These are phyloP conservation scores for Limnephilus rhombicus DNA, from an alignment of 2,888 invertebrate genomes.

Conservation along the genomic window DNA sequence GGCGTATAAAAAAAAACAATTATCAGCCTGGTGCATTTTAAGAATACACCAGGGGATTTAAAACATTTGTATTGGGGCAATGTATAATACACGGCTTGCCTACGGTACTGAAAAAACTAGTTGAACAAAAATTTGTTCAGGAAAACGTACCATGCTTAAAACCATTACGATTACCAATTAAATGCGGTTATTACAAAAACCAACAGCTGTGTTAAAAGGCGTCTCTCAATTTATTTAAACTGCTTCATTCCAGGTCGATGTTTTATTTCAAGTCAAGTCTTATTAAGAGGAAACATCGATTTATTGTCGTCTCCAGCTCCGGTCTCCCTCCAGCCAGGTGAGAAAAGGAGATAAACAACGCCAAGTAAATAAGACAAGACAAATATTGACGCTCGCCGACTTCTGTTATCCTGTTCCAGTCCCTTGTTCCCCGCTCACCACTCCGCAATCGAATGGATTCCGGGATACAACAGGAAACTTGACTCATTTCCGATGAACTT, in stretches of 20 bases:
- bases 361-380: neutral
- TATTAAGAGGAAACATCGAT: neutral
- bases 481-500: conserved; percentile 12
- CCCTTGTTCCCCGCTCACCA: neutral
- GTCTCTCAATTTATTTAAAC: neutral
- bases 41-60: too few species aligned
- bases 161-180: too few species aligned
- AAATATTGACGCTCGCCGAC: neutral
- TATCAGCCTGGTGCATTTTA: too few species aligned
- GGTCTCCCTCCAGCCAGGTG: neutral
- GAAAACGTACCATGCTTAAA: too few species aligned
- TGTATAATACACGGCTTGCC: too few species aligned
- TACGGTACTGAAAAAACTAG: too few species aligned
- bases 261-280: conserved; percentile 17
- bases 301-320: neutral
- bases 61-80: too few species aligned
- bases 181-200: too few species aligned
- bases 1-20: too few species aligned
- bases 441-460: neutral
- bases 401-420: neutral
- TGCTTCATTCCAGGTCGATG: neutral
- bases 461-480: conserved; percentile 2
- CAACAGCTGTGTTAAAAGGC: neutral
- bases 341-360: neutral
- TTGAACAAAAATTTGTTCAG: too few species aligned